phyloP scores from a whole-genome alignment of 2,888 invertebrate species.

The Rotaria macrura region DNA sequence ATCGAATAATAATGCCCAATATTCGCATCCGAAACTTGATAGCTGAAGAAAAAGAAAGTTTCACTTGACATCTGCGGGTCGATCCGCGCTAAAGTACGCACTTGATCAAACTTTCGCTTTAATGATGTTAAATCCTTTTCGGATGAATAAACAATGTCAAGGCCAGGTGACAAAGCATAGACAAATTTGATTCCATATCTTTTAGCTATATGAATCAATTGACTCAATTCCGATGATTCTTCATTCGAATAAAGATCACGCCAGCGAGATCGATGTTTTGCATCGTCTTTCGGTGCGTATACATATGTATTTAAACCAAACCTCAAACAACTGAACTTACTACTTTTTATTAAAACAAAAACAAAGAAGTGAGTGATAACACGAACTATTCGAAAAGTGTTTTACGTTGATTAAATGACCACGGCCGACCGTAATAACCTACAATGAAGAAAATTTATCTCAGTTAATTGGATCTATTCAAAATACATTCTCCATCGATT shows the following conservation, averaged over 20 bases:
- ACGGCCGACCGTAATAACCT: constrained; percentile 87
- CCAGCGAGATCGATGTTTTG: constrained; percentile 95
- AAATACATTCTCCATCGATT: too few species aligned
- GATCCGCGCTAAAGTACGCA: constrained; percentile 40
- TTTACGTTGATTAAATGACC: constrained; percentile 93
- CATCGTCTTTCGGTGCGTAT: constrained; percentile 97
- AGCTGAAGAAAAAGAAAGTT: constrained; percentile 55
- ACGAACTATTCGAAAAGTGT: constrained; percentile 80
- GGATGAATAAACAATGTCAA: constrained; percentile 81
- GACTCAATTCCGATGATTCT: constrained; percentile 65
- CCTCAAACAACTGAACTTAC: not conserved
- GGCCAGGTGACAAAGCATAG: constrained; percentile 88
- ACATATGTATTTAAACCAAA: constrained; percentile 74
- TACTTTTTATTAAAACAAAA: too few species aligned
- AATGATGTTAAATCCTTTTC: constrained; percentile 64
- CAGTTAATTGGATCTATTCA: too few species aligned
- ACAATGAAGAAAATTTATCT: not conserved
- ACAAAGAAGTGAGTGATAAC: too few species aligned
- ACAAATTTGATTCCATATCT: constrained; percentile 81
- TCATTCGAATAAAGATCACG: constrained; percentile 89
- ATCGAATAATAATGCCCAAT: constrained; percentile 89
- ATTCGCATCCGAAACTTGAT: constrained; percentile 66
- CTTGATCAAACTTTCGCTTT: constrained; percentile 87
- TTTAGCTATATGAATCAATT: constrained; percentile 75
- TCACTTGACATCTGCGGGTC: not conserved